Percentiles rank a stretch among this genome's conserved stretches.
phyloP scores from a whole-genome alignment of 2,888 invertebrate genomes.

The Nymphalis urticae region DNA sequence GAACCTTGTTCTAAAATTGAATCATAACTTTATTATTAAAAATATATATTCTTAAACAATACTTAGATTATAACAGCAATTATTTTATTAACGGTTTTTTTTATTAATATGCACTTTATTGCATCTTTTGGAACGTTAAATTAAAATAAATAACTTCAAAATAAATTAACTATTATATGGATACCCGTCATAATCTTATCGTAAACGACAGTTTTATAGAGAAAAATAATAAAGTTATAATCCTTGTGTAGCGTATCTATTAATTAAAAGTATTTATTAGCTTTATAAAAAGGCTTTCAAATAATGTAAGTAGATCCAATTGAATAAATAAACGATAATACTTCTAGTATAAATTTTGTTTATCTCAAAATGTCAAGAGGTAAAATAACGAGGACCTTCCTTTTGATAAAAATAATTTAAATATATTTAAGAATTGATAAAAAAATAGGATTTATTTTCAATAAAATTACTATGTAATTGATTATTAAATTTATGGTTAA shows the following conservation, averaged over 20 bases:
- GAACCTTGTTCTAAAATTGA: too few species aligned
- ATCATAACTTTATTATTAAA: too few species aligned
- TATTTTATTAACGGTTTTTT: too few species aligned
- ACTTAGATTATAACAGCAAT: too few species aligned
- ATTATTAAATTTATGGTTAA: too few species aligned
- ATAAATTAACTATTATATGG: background rate
- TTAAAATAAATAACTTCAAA: background rate
- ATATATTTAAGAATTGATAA: too few species aligned
- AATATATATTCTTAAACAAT: too few species aligned
- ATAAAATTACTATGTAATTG: too few species aligned
- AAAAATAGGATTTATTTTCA: too few species aligned
- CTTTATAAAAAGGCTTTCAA: conserved; percentile 28
- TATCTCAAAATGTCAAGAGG: conserved; percentile 39
- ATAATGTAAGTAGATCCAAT: conserved; percentile 42
- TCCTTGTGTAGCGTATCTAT: conserved; percentile 11
- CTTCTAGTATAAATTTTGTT: conserved; percentile 41
- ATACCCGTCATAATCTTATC: conserved; percentile 6
- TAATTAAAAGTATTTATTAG: conserved; percentile 20
- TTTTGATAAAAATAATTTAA: too few species aligned
- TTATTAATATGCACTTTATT: too few species aligned
- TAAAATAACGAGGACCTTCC: conserved; percentile 33
- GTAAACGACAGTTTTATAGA: background rate
- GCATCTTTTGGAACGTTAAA: background rate
- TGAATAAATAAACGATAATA: conserved; percentile 45
- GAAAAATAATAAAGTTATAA: background rate